These are phyloP conservation scores for Frieseomelitta varia DNA, from an alignment of 1,140 invertebrate species.

Conservation along the genomic window DNA sequence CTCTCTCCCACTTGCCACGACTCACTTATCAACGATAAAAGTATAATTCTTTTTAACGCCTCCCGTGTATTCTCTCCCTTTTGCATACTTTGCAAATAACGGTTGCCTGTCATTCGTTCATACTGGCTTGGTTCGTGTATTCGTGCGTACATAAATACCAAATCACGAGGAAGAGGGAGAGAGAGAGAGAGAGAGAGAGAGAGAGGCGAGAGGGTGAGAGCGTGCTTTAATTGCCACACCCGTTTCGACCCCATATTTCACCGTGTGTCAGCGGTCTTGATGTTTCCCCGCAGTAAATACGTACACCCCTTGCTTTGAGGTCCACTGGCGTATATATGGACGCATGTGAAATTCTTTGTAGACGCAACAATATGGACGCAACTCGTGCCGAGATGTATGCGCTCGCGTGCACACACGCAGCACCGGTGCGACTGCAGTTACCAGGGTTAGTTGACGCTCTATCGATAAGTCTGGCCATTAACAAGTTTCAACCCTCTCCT, in stretches of 20 bases:
- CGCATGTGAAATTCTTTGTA: slow-evolving; percentile 48
- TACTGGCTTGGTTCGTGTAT: background rate
- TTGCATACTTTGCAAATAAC: slow-evolving; percentile 30
- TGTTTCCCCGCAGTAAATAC: slow-evolving; percentile 66
- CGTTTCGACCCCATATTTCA: slow-evolving; percentile 69
- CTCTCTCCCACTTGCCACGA: background rate
- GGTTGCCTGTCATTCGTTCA: background rate
- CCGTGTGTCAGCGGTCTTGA: slow-evolving; percentile 67
- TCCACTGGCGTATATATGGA: slow-evolving; percentile 27
- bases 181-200: background rate
- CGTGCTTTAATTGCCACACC: slow-evolving; percentile 64
- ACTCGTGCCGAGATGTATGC: slow-evolving; percentile 43
- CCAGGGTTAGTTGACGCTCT: slow-evolving; percentile 38
- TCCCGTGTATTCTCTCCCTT: slow-evolving; percentile 42
- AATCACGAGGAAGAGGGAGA: slow-evolving; percentile 16
- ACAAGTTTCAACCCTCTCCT: slow-evolving; percentile 52
- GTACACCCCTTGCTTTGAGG: slow-evolving; percentile 48
- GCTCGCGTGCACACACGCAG: slow-evolving; percentile 48
- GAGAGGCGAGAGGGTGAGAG: background rate
- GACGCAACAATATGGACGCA: slow-evolving; percentile 48
- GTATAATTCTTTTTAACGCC: slow-evolving; percentile 57
- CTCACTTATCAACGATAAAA: slow-evolving; percentile 50
- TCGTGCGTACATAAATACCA: slow-evolving; percentile 13
- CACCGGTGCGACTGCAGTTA: slow-evolving; percentile 33
- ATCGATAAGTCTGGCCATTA: slow-evolving; percentile 59